Conservation (phyloP, 2,888 invertebrate species). For the Stramonita haemastoma region DNA sequence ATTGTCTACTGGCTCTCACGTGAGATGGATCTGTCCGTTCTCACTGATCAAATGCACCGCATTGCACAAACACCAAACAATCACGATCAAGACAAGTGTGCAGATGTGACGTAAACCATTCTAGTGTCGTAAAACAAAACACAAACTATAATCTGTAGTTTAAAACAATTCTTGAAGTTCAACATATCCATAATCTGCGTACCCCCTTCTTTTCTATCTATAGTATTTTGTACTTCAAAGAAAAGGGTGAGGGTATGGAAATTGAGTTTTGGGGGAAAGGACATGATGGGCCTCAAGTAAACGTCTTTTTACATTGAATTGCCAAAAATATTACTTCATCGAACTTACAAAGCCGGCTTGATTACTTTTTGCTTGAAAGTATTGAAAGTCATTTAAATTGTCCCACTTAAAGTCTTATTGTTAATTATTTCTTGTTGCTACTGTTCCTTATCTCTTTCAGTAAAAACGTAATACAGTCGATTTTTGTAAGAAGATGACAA, state of each 20-base stretch:
- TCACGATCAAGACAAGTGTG: neutral
- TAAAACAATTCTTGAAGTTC: no score
- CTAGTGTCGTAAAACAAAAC: conserved; percentile 33
- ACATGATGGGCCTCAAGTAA: no score
- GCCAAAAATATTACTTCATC: neutral
- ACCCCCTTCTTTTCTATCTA: no score
- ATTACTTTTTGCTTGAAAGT: no score
- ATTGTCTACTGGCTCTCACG: no score
- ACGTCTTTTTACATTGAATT: conserved; percentile 1
- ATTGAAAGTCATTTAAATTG: no score
- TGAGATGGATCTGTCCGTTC: no score
- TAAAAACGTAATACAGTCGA: neutral
- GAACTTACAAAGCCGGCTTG: no score
- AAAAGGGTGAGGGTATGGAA: no score
- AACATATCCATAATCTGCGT: no score
- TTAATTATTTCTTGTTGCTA: neutral
- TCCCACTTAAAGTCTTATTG: neutral
- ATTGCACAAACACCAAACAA: neutral
- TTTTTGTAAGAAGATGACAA: neutral
- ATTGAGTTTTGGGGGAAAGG: no score
- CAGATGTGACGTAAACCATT: neutral
- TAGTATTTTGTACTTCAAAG: no score
- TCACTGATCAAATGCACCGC: neutral
- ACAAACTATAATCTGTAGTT: neutral
- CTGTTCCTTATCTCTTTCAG: neutral